These are phyloP conservation scores for Spisula solida DNA, from an alignment of 2,888 invertebrate genomes.

Conservation along the genomic window DNA sequence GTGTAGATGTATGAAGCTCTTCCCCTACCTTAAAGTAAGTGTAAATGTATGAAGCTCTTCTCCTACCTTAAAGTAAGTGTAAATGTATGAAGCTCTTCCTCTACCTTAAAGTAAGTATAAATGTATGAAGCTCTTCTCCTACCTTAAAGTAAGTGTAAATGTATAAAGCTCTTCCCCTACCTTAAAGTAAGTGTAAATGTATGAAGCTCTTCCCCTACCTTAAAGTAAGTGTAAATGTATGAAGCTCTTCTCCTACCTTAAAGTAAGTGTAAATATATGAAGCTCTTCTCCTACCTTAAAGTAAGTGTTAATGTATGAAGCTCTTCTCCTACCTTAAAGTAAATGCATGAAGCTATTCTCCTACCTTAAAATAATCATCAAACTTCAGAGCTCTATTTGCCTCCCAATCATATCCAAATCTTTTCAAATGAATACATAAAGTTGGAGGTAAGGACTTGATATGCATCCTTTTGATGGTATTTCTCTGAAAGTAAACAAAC, in stretches of 20 bases:
- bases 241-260: too few relatives aligned
- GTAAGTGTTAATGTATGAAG: conserved; percentile 55
- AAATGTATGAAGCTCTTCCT: too few relatives aligned
- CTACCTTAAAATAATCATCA: conserved; percentile 88
- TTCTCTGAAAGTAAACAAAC: conserved; percentile 85
- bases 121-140: neutral
- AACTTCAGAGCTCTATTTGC: conserved; percentile 89
- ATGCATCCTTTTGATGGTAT: conserved; percentile 88
- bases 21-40: neutral
- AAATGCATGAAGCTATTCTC: neutral
- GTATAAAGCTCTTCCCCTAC: too few relatives aligned
- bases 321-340: too few relatives aligned
- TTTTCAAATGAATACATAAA: conserved; percentile 89
- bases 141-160: conserved; percentile 88
- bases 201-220: too few relatives aligned
- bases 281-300: conserved; percentile 85
- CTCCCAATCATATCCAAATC: conserved; percentile 89
- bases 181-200: too few relatives aligned
- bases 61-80: conserved; percentile 85
- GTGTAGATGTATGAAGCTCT: too few relatives aligned
- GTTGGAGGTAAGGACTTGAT: conserved; percentile 88
- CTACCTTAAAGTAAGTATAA: neutral
- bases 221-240: too few relatives aligned
- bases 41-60: neutral
- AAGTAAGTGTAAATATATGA: neutral